A percentile compares a stretch with the other conserved stretches of the same genome.
phyloP scores from a whole-genome alignment of 2,113 vertebrate species.

The Colinus virginianus region DNA sequence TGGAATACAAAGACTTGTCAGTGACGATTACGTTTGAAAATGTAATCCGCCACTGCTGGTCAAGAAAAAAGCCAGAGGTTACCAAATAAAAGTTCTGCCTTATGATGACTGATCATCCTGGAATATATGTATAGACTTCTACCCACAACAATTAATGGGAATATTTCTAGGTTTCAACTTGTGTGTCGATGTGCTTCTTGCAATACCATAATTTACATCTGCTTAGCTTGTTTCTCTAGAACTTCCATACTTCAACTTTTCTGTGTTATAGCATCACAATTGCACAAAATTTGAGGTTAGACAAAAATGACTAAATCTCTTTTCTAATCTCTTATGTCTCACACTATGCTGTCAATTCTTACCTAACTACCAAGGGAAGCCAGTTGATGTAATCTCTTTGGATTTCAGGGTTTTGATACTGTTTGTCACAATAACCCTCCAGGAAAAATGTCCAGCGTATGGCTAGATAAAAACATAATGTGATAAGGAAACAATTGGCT shows the following conservation, averaged over 20 bases:
- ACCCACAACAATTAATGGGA: background rate
- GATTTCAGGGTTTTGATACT: no score
- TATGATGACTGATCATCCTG: background rate
- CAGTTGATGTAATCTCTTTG: no score
- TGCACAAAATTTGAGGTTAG: background rate
- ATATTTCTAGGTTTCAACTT: background rate
- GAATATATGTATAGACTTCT: background rate
- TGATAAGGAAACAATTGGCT: no score
- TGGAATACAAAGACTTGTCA: background rate
- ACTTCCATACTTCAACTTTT: background rate
- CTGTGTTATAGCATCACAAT: background rate
- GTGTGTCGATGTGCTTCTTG: background rate
- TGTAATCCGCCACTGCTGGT: background rate
- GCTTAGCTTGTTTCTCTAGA: background rate
- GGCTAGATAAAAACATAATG: no score
- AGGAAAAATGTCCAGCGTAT: no score
- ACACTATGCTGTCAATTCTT: no score
- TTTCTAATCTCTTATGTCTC: background rate
- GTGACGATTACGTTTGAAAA: background rate
- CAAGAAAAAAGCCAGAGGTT: background rate
- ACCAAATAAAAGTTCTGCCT: background rate
- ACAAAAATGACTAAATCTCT: background rate
- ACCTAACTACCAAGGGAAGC: no score
- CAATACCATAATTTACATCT: background rate
- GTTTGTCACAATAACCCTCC: no score